These are phyloP conservation scores for Phainopepla nitens DNA, from an alignment of 2,113 vertebrate genomes.

Conservation along the genomic window DNA sequence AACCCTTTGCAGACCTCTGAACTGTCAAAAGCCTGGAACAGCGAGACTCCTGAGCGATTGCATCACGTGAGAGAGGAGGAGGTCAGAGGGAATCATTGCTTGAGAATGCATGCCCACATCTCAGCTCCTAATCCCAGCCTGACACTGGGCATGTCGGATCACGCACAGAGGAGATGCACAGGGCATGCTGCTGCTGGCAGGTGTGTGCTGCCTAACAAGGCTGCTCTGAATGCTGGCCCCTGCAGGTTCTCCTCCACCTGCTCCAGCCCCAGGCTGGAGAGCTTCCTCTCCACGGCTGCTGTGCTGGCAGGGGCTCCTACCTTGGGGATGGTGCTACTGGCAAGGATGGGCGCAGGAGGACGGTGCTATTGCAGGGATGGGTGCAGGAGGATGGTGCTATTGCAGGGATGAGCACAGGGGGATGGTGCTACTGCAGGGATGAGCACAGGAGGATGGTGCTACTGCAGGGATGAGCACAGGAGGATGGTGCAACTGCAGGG, in stretches of 20 bases:
- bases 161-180: background rate
- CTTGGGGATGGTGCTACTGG: background rate
- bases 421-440: background rate
- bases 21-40: background rate
- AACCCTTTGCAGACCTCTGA: slow-evolving; percentile 3
- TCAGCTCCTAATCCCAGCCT: background rate
- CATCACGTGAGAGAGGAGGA: background rate
- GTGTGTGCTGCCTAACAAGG: background rate
- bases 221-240: background rate
- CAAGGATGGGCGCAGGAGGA: background rate
- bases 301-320: background rate
- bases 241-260: background rate
- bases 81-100: background rate
- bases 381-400: background rate
- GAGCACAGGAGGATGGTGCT: accelerated
- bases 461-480: accelerated
- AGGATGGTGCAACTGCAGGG: background rate
- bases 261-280: background rate
- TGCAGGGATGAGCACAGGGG: accelerated
- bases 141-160: background rate
- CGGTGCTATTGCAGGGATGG: background rate
- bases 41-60: background rate
- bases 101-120: slow-evolving; percentile 8
- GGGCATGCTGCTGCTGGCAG: background rate
- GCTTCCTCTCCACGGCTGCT: background rate